Evolutionary conservation across 2,797 vertebrate genomes (phyloP).

Genomic region (Podargus strigoides): DNA sequence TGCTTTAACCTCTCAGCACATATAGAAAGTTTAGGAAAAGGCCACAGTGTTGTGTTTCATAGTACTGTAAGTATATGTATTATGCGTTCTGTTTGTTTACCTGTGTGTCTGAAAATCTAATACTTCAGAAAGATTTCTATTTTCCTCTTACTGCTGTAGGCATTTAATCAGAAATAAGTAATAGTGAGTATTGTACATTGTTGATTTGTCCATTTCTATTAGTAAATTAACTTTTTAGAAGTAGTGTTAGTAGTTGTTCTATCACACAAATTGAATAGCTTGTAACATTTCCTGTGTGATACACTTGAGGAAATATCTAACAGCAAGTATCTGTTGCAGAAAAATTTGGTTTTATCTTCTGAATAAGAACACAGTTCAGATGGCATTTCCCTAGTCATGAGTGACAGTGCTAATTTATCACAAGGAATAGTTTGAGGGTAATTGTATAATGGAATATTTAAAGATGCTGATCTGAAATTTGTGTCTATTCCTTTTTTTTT

Average conservation of each 20-base stretch:
- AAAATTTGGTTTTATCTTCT: not conserved
- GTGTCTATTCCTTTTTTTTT: not conserved
- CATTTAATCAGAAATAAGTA: not conserved
- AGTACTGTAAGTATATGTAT: constrained; percentile 86
- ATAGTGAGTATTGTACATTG: not conserved
- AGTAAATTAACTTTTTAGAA: not conserved
- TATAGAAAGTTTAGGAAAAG: constrained; percentile 95
- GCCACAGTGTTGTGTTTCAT: constrained; percentile 97
- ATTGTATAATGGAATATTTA: not conserved
- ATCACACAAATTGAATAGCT: not conserved
- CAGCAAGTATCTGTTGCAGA: not conserved
- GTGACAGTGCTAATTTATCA: not conserved
- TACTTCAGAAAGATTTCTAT: not conserved
- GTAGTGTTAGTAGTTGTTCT: not conserved
- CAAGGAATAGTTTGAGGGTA: not conserved
- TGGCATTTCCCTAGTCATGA: not conserved
- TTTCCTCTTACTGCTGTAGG: not conserved
- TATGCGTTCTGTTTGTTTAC: not conserved
- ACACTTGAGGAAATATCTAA: not conserved
- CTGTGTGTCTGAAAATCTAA: not conserved
- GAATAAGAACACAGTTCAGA: not conserved
- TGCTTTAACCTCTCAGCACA: constrained; percentile 96
- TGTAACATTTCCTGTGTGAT: not conserved
- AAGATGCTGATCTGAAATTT: not conserved
- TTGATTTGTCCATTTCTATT: not conserved